Evolutionary conservation across 1,140 invertebrate species (phyloP).

Genomic region (Sarcophaga bullata): DNA sequence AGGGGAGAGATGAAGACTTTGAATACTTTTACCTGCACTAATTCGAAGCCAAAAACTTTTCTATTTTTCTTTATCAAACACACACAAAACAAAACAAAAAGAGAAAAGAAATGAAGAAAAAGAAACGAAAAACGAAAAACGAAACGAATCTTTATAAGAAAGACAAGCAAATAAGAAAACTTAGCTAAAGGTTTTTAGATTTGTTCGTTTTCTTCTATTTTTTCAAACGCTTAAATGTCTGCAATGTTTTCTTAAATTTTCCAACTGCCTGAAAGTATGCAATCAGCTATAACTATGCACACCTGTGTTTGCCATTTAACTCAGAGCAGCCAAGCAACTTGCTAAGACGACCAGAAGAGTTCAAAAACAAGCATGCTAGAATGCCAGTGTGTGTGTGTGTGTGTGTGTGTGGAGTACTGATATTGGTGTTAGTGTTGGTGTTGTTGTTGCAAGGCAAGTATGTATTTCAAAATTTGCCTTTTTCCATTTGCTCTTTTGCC

Average conservation of each 20-base stretch:
- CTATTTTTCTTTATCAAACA: conserved; percentile 16
- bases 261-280: conserved; percentile 39
- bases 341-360: too few relatives aligned
- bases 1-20: background rate
- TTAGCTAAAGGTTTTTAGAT: conserved; percentile 35
- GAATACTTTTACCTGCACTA: conserved; percentile 28
- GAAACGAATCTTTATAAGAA: background rate
- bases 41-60: conserved; percentile 37
- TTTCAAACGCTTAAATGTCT: conserved; percentile 26
- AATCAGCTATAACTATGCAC: conserved; percentile 37
- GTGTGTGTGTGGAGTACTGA: background rate
- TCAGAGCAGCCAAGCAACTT: too few relatives aligned
- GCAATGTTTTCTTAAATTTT: conserved; percentile 34
- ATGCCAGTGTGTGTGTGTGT: too few relatives aligned
- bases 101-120: background rate
- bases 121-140: background rate
- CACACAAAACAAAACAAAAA: background rate
- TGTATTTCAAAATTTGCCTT: conserved; percentile 16
- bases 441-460: background rate
- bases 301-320: conserved; percentile 34
- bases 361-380: too few relatives aligned
- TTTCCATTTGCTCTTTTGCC: conserved; percentile 8
- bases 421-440: too few relatives aligned
- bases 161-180: conserved; percentile 22
- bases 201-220: background rate